These are phyloP conservation scores for Acanthococcus lagerstroemiae DNA, from an alignment of 2,888 invertebrate species.

Conservation along the genomic window DNA sequence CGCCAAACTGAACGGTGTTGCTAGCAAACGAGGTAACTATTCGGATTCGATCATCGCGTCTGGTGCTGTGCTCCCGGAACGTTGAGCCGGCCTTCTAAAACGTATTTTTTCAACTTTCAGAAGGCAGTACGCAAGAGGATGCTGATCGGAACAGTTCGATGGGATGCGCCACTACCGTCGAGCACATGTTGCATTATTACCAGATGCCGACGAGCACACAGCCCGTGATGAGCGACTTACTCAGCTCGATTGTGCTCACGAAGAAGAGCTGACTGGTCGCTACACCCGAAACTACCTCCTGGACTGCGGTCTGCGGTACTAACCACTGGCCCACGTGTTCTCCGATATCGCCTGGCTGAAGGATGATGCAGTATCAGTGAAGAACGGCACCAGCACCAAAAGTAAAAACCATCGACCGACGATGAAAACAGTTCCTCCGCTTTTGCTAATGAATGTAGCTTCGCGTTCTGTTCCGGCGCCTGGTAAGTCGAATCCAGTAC, in stretches of 20 bases:
- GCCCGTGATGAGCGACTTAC: slow-evolving; percentile 79
- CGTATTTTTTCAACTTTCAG: slow-evolving; percentile 36
- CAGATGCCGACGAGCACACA: slow-evolving; percentile 45
- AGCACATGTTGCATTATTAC: slow-evolving; percentile 47
- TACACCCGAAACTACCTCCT: slow-evolving; percentile 97
- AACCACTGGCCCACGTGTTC: slow-evolving; percentile 93
- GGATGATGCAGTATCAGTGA: slow-evolving; percentile 79
- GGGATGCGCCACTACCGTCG: slow-evolving; percentile 37
- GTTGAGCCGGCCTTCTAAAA: not conserved
- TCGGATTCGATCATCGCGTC: slow-evolving; percentile 43
- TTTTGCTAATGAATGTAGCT: slow-evolving; percentile 79
- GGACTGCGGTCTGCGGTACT: slow-evolving; percentile 96
- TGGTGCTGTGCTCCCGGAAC: slow-evolving; percentile 34
- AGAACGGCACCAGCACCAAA: slow-evolving; percentile 66
- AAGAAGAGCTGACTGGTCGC: slow-evolving; percentile 91
- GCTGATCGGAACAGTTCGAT: slow-evolving; percentile 38
- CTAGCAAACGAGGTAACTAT: slow-evolving; percentile 52
- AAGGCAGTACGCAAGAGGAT: slow-evolving; percentile 44
- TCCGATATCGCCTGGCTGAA: slow-evolving; percentile 92
- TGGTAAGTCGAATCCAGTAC: too few species aligned
- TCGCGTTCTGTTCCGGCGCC: slow-evolving; percentile 77
- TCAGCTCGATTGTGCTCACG: slow-evolving; percentile 90
- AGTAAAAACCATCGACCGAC: slow-evolving; percentile 42
- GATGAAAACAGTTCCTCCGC: slow-evolving; percentile 52
- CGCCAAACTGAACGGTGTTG: slow-evolving; percentile 79